Base-by-base conservation (phyloP, 1,140 invertebrate species). In the Reticulitermes speratus region DNA sequence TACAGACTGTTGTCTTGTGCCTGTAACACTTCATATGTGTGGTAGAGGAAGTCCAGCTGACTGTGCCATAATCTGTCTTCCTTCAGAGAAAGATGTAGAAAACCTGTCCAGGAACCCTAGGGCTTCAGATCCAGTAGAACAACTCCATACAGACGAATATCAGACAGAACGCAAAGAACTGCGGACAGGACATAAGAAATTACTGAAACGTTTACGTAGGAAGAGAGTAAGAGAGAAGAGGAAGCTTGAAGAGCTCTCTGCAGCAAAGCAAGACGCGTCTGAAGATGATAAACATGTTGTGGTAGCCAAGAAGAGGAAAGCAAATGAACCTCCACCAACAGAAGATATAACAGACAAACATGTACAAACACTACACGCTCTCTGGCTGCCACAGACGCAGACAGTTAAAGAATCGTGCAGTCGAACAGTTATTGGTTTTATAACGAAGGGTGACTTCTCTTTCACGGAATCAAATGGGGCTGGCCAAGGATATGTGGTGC, bases 341-440 rank as follows among this genome's bases (percentile, higher is more conserved):
- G 85, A 88, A 6, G 87, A 89, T 32, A 87, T 92, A 69, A 90
- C 94, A 48, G 87, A 90, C 16, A 90, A 93, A 83, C 94, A 96
- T 87, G 91, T 91, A 3, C 89, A 92, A 88, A 90, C 91, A 89
- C 96, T 96, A 94, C 91, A 92, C 87, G 90, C 93, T 81, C 89
- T 96, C 6, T 96, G 95, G 94, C 88, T 97, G 69, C 95, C 95
- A 16, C 90, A 92, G 82, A 86, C 84, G 7, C 91, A 90, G 86
- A 90, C 90, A 55, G 92, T 96, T 59, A 93, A 94, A n/a, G 88
- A 93, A 84, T 93, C 93, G 30, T 94, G 93, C 88, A 92, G 92
- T 81, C 87, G 96, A 88, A 91, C 95, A 90, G 91, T 95, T 7
- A 94, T 97, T 88, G 97, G 97, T 82, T 97, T 94, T 90, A 89